Conservation (phyloP, 1,140 invertebrate genomes). For the Musca vetustissima region DNA sequence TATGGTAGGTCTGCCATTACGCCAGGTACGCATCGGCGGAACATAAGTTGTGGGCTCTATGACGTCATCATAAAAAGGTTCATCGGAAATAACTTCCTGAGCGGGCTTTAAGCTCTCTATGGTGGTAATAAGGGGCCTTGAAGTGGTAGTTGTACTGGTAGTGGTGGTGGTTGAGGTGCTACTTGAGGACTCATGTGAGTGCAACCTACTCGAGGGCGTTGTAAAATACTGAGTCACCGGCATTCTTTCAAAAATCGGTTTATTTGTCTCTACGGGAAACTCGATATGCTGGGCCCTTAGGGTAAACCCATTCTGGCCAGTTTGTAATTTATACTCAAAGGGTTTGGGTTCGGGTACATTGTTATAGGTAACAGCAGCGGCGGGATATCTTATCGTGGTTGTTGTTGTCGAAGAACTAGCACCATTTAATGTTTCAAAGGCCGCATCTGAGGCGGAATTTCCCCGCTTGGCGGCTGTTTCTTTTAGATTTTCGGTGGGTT, state of each 20-base stretch:
- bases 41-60: slow-evolving; percentile 53
- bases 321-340: slow-evolving; percentile 43
- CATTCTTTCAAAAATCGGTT: slow-evolving; percentile 28
- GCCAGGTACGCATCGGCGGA: slow-evolving; percentile 45
- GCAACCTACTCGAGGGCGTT: neutral
- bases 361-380: slow-evolving; percentile 17
- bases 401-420: slow-evolving; percentile 26
- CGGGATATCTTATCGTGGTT: slow-evolving; percentile 8
- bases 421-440: slow-evolving; percentile 20
- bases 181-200: neutral
- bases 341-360: slow-evolving; percentile 32
- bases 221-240: slow-evolving; percentile 19
- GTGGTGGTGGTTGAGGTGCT: slow-evolving; percentile 11
- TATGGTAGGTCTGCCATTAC: slow-evolving; percentile 43
- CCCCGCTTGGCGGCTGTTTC: neutral
- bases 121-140: no score
- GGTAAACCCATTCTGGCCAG: slow-evolving; percentile 41
- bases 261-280: slow-evolving; percentile 17
- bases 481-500: slow-evolving; percentile 1
- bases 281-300: slow-evolving; percentile 32
- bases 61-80: slow-evolving; percentile 23
- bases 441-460: neutral
- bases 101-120: neutral
- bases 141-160: slow-evolving; percentile 23
- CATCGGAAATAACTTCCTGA: neutral